phyloP scores from a whole-genome alignment of 2,113 vertebrate genomes.

The Piprites chloris region DNA sequence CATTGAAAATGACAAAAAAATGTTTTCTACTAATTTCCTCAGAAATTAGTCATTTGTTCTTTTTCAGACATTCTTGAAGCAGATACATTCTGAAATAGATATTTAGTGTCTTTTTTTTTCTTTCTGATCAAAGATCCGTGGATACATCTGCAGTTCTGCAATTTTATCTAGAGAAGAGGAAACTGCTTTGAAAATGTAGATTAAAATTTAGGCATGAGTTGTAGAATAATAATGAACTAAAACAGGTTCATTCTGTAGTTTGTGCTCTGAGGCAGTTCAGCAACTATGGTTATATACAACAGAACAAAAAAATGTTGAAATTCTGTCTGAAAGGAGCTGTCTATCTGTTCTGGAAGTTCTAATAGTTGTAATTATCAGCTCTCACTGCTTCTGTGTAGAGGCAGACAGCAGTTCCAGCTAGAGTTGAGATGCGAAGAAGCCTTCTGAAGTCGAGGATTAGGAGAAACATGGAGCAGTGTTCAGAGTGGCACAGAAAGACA shows the following conservation, averaged over 20 bases:
- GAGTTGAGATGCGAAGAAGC: background rate
- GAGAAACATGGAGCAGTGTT: background rate
- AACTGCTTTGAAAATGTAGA: background rate
- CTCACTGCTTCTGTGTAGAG: background rate
- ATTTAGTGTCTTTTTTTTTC: background rate
- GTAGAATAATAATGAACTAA: background rate
- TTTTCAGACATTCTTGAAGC: background rate
- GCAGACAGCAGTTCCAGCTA: background rate
- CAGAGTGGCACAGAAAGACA: background rate
- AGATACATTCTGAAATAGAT: background rate
- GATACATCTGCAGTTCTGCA: background rate
- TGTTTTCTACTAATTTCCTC: background rate
- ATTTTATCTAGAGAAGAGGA: background rate
- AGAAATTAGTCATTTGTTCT: background rate
- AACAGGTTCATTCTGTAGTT: background rate
- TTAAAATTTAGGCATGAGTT: background rate
- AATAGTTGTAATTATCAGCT: background rate
- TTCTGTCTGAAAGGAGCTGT: background rate
- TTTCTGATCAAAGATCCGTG: background rate
- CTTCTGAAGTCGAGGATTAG: background rate
- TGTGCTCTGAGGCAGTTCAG: background rate
- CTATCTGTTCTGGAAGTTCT: background rate
- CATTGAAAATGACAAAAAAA: background rate
- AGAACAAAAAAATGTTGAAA: background rate
- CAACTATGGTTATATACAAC: background rate